A percentile compares a stretch with the other conserved stretches of the same genome.
Evolutionary conservation across 2,797 vertebrate genomes (phyloP).

Genomic region (Sciurus vulgaris): DNA sequence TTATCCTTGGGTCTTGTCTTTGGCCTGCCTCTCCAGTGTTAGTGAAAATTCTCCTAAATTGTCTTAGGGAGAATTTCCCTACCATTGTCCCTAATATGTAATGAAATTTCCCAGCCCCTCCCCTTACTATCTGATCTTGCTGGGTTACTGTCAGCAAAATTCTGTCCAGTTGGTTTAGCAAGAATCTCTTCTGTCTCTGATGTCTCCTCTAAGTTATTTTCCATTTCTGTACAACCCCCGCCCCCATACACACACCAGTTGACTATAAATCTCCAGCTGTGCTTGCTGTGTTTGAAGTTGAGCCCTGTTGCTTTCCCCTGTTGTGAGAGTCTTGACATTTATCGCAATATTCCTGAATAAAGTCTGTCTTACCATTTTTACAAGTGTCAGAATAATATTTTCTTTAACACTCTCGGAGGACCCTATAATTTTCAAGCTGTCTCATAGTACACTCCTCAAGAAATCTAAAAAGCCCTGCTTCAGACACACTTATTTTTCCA

Average conservation of each 20-base stretch:
- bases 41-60: neutral
- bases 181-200: neutral
- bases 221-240: neutral
- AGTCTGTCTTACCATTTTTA: slow-evolving; percentile 49
- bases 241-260: neutral
- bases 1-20: neutral
- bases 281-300: neutral
- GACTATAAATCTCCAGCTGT: neutral
- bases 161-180: neutral
- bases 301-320: neutral
- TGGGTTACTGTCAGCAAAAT: neutral
- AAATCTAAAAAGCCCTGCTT: neutral
- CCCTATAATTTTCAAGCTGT: neutral
- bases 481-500: neutral
- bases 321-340: neutral
- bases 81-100: neutral
- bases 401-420: slow-evolving; percentile 1
- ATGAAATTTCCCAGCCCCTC: neutral
- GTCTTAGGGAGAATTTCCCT: neutral
- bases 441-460: slow-evolving; percentile 8
- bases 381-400: slow-evolving; percentile 10
- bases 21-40: neutral
- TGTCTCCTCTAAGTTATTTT: neutral
- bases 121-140: neutral
- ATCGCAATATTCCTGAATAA: neutral